Base-by-base conservation (phyloP, 2,797 vertebrate genomes). In the Ataeniobius toweri region DNA sequence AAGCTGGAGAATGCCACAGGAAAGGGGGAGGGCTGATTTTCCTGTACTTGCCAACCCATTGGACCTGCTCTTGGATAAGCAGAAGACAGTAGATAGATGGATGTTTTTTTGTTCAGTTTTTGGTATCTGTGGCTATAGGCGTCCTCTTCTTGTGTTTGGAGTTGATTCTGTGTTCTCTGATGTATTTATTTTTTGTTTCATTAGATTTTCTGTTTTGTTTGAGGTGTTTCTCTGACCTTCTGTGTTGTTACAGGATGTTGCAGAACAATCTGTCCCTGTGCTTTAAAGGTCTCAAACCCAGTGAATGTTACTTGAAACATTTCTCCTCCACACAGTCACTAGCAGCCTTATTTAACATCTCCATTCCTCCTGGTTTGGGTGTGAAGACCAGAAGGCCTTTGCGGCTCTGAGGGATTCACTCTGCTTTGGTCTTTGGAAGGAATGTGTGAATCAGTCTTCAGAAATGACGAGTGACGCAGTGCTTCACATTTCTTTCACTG, bases 391-490 rank as follows among this genome's bases (percentile, higher is more conserved):
- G 18, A 59, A 80, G 3, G 18, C 31, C 31, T 65, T 22, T 39
- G 24, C 48, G 16, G 36, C 69, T 79, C 69, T 75, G 36, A 6
- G 69, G 46, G 73, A 41, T 61, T 75, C 18, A 5, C 51, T 51
- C 41, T 41, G 41, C 28, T 58, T 79, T 74, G 59, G 55, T 73
- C 22, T 75, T 46, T 13, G 68, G 75, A 75, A 86, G 44, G 80
- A 83, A 85, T 80, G 78, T 46, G 65, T 86, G 81, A 86, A 80
- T 88, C 82, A 85, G 18, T 6, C 67, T 74, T 22, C 56, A 81
- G 73, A 74, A 67, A 84, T 79, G 71, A 39, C 31, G 69, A 71
- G 74, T 65, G 58, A 56, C 59, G 48, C 36, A 69, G 53, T 39
- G 31, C 56, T 63, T 44, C 10, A 53, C 61, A 39, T 73, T 36